A percentile compares a stretch with the other conserved stretches of the same genome.
These are phyloP conservation scores for Aspidoscelis tigris DNA, from an alignment of 2,113 vertebrate species.

Conservation along the genomic window DNA sequence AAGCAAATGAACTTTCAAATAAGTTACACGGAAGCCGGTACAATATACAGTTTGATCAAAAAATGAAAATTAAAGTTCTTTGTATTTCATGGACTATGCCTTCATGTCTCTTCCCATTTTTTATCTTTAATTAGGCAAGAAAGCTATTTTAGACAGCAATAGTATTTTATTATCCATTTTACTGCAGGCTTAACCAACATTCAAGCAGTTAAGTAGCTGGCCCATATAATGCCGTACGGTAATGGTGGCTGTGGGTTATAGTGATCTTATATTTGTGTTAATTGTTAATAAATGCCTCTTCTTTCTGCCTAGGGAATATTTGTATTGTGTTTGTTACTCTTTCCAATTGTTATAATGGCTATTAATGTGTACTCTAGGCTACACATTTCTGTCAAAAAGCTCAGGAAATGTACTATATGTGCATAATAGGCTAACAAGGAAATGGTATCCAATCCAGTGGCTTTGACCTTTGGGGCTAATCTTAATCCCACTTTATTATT, in stretches of 20 bases:
- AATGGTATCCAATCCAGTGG: conserved; percentile 52
- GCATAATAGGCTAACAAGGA: conserved; percentile 44
- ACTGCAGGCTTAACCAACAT: conserved; percentile 62
- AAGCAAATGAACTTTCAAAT: not conserved
- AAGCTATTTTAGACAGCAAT: conserved; percentile 61
- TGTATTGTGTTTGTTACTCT: conserved; percentile 57
- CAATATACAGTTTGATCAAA: not conserved
- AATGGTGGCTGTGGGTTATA: conserved; percentile 47
- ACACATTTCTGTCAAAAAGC: conserved; percentile 47
- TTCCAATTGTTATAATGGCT: conserved; percentile 38
- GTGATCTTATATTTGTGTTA: conserved; percentile 54
- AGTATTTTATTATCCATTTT: conserved; percentile 66
- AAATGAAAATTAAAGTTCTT: not conserved
- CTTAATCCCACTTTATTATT: conserved; percentile 53
- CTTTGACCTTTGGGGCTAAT: conserved; percentile 61
- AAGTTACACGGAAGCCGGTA: not conserved
- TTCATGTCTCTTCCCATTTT: conserved; percentile 43
- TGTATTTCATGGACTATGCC: not conserved
- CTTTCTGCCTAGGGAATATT: conserved; percentile 46
- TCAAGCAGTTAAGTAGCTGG: conserved; percentile 60
- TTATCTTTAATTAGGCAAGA: conserved; percentile 60
- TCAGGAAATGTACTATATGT: conserved; percentile 50
- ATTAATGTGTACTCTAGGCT: conserved; percentile 46
- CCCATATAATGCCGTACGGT: conserved; percentile 58
- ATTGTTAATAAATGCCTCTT: conserved; percentile 50